Base-by-base conservation (phyloP, 2,797 vertebrate species). In the Pseudocheirus occidentalis region DNA sequence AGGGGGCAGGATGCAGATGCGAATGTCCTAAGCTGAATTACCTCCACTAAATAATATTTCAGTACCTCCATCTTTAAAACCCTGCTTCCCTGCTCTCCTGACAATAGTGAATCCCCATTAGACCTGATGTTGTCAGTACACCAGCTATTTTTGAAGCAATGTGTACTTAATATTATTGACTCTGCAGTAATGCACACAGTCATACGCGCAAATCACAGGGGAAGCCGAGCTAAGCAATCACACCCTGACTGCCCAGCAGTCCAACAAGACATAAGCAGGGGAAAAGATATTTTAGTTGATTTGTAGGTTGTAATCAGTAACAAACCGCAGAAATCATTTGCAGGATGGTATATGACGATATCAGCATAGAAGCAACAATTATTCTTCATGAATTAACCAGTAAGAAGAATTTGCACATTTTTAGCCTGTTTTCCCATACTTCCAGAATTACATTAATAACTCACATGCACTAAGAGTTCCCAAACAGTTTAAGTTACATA, bases 301-400 rank as follows among this genome's bases (percentile, higher is more conserved):
- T 92, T 91, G 90, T 14, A 93, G 81, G 52, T 46, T 59, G 90
- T 81, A 55, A 81, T 91, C 94, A 94, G 94, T 58, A 89, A 95
- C 27, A 94, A 92, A 46, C 13, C 29, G 93, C n/a, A 29, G n/a
- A 96, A 95, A 90, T 93, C 92, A 96, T 91, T 54, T 93, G 93
- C 58, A 95, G 57, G 59, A 54, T 18, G 40, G 92, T 62, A 81
- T 50, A 57, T n/a, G 93, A 95, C 24, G 40, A 57, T 46, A 58
- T 34, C 92, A 87, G 40, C 21, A 21, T 87, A 90, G 3, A 6
- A 53, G 40, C 28, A 87, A 56, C 0, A 54, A 9, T 58, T 94
- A 27, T 95, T 94, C 90, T 62, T 95, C 29, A 58, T 11, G 9
- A 52, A 11, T 3, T 52, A 92, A 92, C 92, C 57, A 62, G 10